A percentile compares a stretch with the other conserved stretches of the same genome.
Evolutionary conservation across 2,888 invertebrate species (phyloP).

Genomic region (Flexamia atlantica): DNA sequence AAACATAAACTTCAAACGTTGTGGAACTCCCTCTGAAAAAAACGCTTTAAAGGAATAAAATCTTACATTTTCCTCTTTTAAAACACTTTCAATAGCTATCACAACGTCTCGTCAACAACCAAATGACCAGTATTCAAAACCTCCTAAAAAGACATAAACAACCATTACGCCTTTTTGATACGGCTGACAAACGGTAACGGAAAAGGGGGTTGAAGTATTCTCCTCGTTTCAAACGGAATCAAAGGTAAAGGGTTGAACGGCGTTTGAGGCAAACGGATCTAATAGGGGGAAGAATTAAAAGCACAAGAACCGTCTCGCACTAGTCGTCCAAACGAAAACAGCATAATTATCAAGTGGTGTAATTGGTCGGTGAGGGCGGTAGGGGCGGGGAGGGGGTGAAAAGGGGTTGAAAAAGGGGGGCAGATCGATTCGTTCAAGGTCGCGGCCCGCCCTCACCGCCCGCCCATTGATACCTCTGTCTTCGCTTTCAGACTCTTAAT

Average conservation of each 20-base stretch:
- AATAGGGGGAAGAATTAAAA: slow-evolving; percentile 26
- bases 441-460: slow-evolving; percentile 24
- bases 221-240: slow-evolving; percentile 34
- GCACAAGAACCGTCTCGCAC: slow-evolving; percentile 17
- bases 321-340: slow-evolving; percentile 47
- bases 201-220: neutral
- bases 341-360: slow-evolving; percentile 58
- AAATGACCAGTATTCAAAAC: too few species aligned
- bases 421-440: slow-evolving; percentile 67
- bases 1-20: too few species aligned
- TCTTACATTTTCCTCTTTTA: too few species aligned
- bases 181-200: neutral
- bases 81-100: too few species aligned
- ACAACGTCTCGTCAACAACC: too few species aligned
- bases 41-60: too few species aligned
- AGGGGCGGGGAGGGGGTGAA: slow-evolving; percentile 52
- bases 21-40: too few species aligned
- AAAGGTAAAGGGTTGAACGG: slow-evolving; percentile 23
- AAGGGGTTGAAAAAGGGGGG: slow-evolving; percentile 63
- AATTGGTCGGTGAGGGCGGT: slow-evolving; percentile 43
- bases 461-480: slow-evolving; percentile 18
- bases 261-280: slow-evolving; percentile 1
- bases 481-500: neutral
- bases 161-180: too few species aligned
- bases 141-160: too few species aligned